Evolutionary conservation across 2,888 invertebrate genomes (phyloP).

Genomic region (Aphrophora alni): DNA sequence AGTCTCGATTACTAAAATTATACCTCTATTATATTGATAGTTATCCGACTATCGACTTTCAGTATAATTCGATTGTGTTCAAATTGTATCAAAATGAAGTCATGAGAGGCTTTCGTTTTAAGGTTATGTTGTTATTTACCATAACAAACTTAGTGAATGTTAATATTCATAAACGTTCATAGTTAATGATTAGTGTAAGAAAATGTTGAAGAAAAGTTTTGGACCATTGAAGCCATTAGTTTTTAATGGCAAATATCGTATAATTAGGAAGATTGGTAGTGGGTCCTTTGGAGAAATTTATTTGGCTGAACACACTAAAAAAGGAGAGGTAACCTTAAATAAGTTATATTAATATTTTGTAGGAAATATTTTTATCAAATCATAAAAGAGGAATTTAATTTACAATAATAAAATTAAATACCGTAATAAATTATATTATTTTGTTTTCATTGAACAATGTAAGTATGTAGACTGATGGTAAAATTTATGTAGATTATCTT

Average conservation of each 20-base stretch:
- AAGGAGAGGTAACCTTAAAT: not conserved
- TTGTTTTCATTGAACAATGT: too few species aligned
- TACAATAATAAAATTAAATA: too few species aligned
- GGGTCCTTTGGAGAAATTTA: not conserved
- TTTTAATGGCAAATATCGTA: not conserved
- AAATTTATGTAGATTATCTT: too few species aligned
- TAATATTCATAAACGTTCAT: not conserved
- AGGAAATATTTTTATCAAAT: too few species aligned
- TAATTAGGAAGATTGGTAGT: not conserved
- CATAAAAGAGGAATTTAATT: too few species aligned
- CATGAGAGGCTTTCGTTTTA: not conserved
- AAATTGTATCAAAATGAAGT: not conserved
- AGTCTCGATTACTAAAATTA: too few species aligned
- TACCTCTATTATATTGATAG: too few species aligned
- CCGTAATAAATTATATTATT: too few species aligned
- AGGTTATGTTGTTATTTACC: not conserved
- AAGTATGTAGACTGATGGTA: too few species aligned
- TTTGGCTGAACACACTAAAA: not conserved
- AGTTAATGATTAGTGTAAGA: not conserved
- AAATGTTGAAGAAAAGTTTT: not conserved
- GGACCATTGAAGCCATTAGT: not conserved
- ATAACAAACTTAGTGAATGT: not conserved
- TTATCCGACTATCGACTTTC: too few species aligned
- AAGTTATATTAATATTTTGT: too few species aligned
- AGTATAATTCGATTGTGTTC: too few species aligned